A percentile compares a stretch with the other conserved stretches of the same genome.
phyloP scores from a whole-genome alignment of 1,140 invertebrate species.

The Dreissena rostriformis region DNA sequence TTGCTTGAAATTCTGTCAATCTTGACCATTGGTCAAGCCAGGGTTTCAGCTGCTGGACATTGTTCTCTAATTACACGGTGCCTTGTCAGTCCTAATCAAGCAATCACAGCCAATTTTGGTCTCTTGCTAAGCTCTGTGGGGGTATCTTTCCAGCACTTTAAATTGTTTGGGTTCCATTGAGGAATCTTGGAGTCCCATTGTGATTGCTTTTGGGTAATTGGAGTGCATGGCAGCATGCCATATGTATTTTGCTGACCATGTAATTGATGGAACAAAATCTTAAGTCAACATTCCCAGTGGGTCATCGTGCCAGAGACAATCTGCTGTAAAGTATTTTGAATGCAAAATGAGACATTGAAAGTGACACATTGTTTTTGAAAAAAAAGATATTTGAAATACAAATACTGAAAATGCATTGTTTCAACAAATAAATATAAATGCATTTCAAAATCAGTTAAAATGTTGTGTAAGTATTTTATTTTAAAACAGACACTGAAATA shows the following conservation, averaged over 20 bases:
- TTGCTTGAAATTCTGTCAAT: slow-evolving; percentile 41
- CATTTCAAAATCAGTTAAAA: no score
- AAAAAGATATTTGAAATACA: no score
- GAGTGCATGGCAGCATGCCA: slow-evolving; percentile 17
- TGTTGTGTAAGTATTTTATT: no score
- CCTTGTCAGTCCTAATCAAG: slow-evolving; percentile 51
- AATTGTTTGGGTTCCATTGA: slow-evolving; percentile 42
- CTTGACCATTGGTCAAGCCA: slow-evolving; percentile 53
- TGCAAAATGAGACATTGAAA: slow-evolving; percentile 12
- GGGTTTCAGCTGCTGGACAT: slow-evolving; percentile 4
- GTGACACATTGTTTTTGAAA: background rate
- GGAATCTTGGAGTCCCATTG: no score
- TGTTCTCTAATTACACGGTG: slow-evolving; percentile 33
- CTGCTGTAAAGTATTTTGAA: background rate
- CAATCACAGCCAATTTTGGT: background rate
- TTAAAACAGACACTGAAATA: no score
- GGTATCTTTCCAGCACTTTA: slow-evolving; percentile 18
- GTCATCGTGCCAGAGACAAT: slow-evolving; percentile 8
- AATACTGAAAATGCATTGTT: no score
- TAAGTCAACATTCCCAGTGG: slow-evolving; percentile 30
- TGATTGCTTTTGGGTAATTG: slow-evolving; percentile 22
- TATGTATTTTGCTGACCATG: slow-evolving; percentile 2
- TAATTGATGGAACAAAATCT: slow-evolving; percentile 15
- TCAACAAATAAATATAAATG: no score
- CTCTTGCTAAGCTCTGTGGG: slow-evolving; percentile 29